phyloP scores from a whole-genome alignment of 2,797 vertebrate genomes.

The Nasua narica region DNA sequence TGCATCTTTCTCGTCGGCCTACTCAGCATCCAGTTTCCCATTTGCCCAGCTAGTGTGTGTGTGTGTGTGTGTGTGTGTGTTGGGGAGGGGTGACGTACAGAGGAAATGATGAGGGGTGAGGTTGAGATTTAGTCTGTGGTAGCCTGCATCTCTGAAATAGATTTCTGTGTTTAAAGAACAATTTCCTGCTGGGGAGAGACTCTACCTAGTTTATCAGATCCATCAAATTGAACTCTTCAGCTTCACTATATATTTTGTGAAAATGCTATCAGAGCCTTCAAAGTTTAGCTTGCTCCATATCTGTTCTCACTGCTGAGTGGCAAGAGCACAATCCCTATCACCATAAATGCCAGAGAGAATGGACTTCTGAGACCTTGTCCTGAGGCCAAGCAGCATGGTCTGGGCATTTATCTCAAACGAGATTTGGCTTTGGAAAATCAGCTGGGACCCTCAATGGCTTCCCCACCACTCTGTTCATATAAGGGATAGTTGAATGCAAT shows the following conservation, averaged over 20 bases:
- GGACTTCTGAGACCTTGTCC: not conserved
- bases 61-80: not conserved
- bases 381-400: not conserved
- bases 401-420: not conserved
- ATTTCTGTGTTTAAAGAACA: not conserved
- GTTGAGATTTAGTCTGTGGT: not conserved
- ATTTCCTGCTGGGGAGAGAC: not conserved
- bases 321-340: not conserved
- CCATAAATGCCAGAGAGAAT: not conserved
- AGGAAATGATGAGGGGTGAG: not conserved
- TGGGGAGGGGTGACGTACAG: not conserved
- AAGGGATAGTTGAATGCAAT: not conserved
- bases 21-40: not conserved
- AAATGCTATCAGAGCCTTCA: not conserved
- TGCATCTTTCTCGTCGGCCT: not conserved
- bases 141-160: not conserved
- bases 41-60: not conserved
- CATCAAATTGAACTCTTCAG: not conserved
- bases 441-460: not conserved
- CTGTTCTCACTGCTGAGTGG: not conserved
- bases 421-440: not conserved
- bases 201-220: not conserved
- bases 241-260: not conserved
- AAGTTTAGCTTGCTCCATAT: not conserved
- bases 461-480: not conserved